A percentile compares a stretch with the other conserved stretches of the same genome.
Evolutionary conservation across 2,113 vertebrate species (phyloP).

Genomic region (Perognathus longimembris): DNA sequence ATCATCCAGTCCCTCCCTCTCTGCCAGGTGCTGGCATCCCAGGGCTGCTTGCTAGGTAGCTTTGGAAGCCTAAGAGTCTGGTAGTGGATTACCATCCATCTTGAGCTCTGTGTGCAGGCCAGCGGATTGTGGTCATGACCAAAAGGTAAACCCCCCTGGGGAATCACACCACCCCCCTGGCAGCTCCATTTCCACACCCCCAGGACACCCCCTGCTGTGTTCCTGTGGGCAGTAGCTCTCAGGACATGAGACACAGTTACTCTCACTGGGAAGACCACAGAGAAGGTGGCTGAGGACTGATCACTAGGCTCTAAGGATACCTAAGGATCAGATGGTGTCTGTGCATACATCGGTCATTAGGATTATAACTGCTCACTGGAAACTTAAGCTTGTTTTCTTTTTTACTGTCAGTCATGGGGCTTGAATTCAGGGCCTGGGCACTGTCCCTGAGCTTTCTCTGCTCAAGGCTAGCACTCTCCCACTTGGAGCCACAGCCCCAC

Average conservation of each 20-base stretch:
- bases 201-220: too few relatives aligned
- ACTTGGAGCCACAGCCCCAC: too few relatives aligned
- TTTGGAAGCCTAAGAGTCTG: not conserved
- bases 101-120: not conserved
- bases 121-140: not conserved
- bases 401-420: too few relatives aligned
- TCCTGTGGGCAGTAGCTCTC: not conserved
- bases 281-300: not conserved
- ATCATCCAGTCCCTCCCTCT: not conserved
- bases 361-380: too few relatives aligned
- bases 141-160: too few relatives aligned
- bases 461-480: too few relatives aligned
- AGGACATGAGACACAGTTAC: not conserved
- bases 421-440: too few relatives aligned
- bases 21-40: not conserved
- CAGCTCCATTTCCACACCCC: too few relatives aligned
- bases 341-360: rapidly evolving
- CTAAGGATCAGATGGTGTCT: rapidly evolving
- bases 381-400: too few relatives aligned
- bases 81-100: not conserved
- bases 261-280: not conserved
- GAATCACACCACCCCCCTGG: too few relatives aligned
- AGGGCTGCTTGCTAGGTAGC: not conserved
- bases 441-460: too few relatives aligned
- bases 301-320: too few relatives aligned